Evolutionary conservation across 2,797 vertebrate species (phyloP), one percentile per base, ranked within the genome.

Genomic region (Sternotherus odoratus): DNA sequence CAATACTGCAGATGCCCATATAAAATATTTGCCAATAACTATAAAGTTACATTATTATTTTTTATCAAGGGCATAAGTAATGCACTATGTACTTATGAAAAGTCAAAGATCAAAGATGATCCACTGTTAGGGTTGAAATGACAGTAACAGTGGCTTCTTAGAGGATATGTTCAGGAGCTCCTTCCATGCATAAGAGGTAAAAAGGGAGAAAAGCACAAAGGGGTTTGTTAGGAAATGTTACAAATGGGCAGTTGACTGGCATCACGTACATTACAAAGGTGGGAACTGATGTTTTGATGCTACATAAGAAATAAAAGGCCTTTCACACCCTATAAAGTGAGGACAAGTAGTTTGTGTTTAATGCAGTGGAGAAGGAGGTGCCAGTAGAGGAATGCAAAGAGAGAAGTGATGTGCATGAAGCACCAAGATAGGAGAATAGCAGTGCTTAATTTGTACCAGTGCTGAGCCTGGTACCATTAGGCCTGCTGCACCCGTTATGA

Each of bases 221-320:
- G 13, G 51, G 54, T 39, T 36, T 12, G 21, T 3, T 1, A 54
- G 80, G 60, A 91, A 77, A 2, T 33, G 51, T 82, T 77, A 15
- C 51, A 74, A 21, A 3, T 8, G 15, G 0, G 0, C 19, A 33
- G 11, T 11, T 24, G 48, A 51, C 24, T 77, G 63, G 50, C 0
- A 0, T 26, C 66, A 0, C 21, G 43, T 85, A 24, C 4, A 12
- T 2, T 10, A n/a, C 23, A 56, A 12, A 12, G 0, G 1, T 1
- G 36, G 60, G 8, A 28, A 36, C 10, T 0, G 1, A 26, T 56
- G 28, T 74, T 74, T 46, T 46, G 39, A 43, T 74, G 30, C n/a
- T 49, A 10, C 0, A 0, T 4, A 15, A 2, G 1, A 63, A 57
- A 1, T n/a, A n/a, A n/a, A n/a, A n/a, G n/a, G n/a, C n/a, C n/a